A percentile compares a stretch with the other conserved stretches of the same genome.
Conservation (phyloP, 2,113 vertebrate genomes). For the Paralichthys olivaceus region DNA sequence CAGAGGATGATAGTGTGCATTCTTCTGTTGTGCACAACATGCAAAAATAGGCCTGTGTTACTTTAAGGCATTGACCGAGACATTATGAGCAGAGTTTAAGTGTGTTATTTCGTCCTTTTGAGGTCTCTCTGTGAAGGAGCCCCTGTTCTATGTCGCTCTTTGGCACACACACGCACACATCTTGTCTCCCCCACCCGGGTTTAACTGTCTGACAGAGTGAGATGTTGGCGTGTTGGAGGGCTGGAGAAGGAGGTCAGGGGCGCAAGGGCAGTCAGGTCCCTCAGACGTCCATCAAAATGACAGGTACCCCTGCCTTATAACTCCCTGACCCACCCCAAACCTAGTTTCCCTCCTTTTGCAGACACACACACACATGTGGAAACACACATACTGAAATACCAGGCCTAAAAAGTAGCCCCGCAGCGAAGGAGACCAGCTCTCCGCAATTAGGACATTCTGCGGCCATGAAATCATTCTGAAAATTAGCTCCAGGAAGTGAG, state of each 20-base stretch:
- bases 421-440: conserved; percentile 79
- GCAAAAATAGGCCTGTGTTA: conserved; percentile 29
- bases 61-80: conserved; percentile 37
- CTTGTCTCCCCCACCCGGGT: conserved; percentile 62
- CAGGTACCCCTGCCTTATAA: conserved; percentile 78
- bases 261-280: conserved; percentile 78
- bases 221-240: conserved; percentile 69
- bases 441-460: conserved; percentile 83
- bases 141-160: conserved; percentile 69
- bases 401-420: conserved; percentile 74
- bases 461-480: conserved; percentile 83
- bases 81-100: conserved; percentile 56
- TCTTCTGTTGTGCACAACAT: conserved; percentile 38
- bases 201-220: conserved; percentile 78
- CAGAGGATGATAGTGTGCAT: conserved; percentile 34
- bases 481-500: conserved; percentile 81
- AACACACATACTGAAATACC: conserved; percentile 56
- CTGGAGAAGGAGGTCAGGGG: conserved; percentile 80
- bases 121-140: conserved; percentile 57
- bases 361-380: conserved; percentile 14
- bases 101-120: conserved; percentile 67
- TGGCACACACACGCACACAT: conserved; percentile 47
- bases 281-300: conserved; percentile 82
- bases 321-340: conserved; percentile 69
- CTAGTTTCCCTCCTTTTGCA: conserved; percentile 61